Evolutionary conservation across 1,140 invertebrate species (phyloP).

Genomic region (Octopus sinensis): DNA sequence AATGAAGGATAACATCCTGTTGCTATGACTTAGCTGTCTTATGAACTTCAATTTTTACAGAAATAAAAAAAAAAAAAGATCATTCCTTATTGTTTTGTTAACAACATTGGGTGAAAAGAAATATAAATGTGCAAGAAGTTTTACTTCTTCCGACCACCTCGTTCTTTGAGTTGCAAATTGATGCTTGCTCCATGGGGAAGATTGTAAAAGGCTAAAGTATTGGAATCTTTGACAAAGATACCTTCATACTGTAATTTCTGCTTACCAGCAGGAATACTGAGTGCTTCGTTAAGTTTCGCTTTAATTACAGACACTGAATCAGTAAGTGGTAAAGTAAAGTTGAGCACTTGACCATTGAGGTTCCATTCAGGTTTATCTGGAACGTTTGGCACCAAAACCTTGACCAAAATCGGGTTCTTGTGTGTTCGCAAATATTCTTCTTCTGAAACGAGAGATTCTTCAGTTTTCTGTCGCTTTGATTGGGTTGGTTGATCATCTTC

Average conservation of each 20-base stretch:
- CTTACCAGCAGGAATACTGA: slow-evolving; percentile 92
- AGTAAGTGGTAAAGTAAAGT: slow-evolving; percentile 73
- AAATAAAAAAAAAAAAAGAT: no score
- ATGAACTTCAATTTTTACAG: no score
- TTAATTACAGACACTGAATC: slow-evolving; percentile 85
- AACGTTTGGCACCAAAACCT: slow-evolving; percentile 74
- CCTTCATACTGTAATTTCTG: slow-evolving; percentile 95
- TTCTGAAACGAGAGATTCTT: slow-evolving; percentile 89
- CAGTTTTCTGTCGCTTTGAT: slow-evolving; percentile 80
- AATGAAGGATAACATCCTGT: no score
- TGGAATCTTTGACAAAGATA: slow-evolving; percentile 96
- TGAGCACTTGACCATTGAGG: slow-evolving; percentile 85
- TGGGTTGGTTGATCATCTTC: slow-evolving; percentile 78
- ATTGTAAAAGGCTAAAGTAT: slow-evolving; percentile 94
- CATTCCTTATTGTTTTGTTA: no score
- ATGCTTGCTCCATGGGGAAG: slow-evolving; percentile 78
- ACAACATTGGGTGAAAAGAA: no score
- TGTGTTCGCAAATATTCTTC: slow-evolving; percentile 74
- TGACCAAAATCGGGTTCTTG: slow-evolving; percentile 71
- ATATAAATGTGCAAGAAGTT: neutral
- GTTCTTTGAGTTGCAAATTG: slow-evolving; percentile 89
- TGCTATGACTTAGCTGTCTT: no score
- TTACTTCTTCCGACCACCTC: slow-evolving; percentile 97
- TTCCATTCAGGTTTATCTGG: slow-evolving; percentile 94
- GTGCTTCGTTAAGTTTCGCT: slow-evolving; percentile 81